phyloP scores from a whole-genome alignment of 2,113 vertebrate genomes.

The Chunga burmeisteri region DNA sequence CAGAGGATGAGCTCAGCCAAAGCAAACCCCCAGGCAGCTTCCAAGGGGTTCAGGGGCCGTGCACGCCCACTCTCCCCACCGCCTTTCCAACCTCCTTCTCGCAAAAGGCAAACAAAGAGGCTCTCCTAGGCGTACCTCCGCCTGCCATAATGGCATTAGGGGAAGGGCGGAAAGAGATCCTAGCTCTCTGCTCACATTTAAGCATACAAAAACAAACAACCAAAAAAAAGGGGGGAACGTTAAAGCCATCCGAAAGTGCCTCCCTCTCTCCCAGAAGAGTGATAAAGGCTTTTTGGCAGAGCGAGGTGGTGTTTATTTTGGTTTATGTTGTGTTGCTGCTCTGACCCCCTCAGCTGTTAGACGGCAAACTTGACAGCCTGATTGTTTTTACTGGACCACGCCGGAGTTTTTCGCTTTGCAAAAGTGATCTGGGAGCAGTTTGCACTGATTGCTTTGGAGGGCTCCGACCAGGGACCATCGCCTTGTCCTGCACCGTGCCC shows the following conservation, averaged over 20 bases:
- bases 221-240: not conserved
- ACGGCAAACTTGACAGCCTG: slow-evolving; percentile 51
- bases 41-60: not conserved
- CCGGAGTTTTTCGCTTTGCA: not conserved
- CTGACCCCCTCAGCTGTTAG: slow-evolving; percentile 68
- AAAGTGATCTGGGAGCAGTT: slow-evolving; percentile 41
- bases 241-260: slow-evolving; percentile 55
- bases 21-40: not conserved
- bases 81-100: not conserved
- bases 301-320: slow-evolving; percentile 64
- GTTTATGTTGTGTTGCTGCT: slow-evolving; percentile 69
- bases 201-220: slow-evolving; percentile 55
- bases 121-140: not conserved
- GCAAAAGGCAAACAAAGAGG: not conserved
- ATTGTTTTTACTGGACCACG: slow-evolving; percentile 57
- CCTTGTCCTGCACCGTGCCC: not conserved
- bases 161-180: not conserved
- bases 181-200: not conserved
- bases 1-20: not conserved
- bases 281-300: slow-evolving; percentile 69
- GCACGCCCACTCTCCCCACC: not conserved
- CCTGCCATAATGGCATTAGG: not conserved
- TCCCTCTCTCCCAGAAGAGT: slow-evolving; percentile 51
- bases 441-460: slow-evolving; percentile 30
- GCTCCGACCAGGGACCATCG: not conserved